Base-by-base conservation (phyloP, 1,140 invertebrate species). In the Cotesia chilonis region DNA sequence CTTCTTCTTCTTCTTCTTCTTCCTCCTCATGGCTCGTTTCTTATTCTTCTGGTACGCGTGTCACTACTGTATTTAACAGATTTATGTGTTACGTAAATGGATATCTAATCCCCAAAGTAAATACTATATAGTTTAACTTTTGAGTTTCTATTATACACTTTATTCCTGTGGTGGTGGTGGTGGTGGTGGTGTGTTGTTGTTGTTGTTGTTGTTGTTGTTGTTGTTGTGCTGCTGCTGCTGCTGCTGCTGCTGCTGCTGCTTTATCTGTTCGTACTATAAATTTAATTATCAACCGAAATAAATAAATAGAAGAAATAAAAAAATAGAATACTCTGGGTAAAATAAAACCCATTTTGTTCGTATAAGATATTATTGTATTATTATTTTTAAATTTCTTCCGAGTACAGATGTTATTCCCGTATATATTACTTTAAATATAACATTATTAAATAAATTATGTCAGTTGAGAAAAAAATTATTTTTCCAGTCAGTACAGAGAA, bases 281-380 rank as follows among this genome's bases (percentile, higher is more conserved):
- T 47, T 47, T 47, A 47, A 47, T 47, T 47, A 47, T 47, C 6
- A 47, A 47, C 41, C 3, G 5, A 10, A 6, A 47, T 47, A 47
- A 10, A 47, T 6, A 17, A 47, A 65, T 9, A 6, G 37, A 17
- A 9, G 3, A 59, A 68, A 68, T 47, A 10, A 47, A 47, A 47
- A 47, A 10, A 47, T 10, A 1, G 7, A 10, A 47, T 71, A 57
- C 37, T 47, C 51, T 75, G 74, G 61, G 75, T 77, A 78, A 75
- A 79, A 77, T 80, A 71, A 80, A 80, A 76, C 78, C 78, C 77
- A 70, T 80, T 71, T 80, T 78, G 80, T 80, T 80, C 76, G 72
- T 71, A 74, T 47, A 47, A 47, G 57, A 76, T 36, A 68, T 37
- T 57, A 55, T 35, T 57, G 6, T 57, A 6, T 57, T 57, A 12